Evolutionary conservation across 1,140 invertebrate genomes (phyloP), one percentile per base, ranked within the genome.

Genomic region (Nylanderia fulva): DNA sequence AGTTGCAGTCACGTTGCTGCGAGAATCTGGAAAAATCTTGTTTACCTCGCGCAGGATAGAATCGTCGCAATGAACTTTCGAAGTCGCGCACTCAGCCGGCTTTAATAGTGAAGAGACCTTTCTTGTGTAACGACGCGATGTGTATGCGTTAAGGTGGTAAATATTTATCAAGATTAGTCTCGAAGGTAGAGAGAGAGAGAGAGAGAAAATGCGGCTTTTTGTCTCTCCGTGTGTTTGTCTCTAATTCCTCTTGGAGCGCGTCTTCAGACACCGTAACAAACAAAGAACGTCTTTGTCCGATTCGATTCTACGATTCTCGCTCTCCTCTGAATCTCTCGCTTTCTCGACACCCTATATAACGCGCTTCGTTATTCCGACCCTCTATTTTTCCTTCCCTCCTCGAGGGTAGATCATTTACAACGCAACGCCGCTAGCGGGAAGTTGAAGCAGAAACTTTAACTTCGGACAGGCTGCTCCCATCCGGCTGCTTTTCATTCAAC

Each of bases 121-220:
- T 29, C 75, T 72, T 60, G 68, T 29, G 11, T 21, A 29, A 33
- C 39, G n/a, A 18, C 54, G 54, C 58, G 68, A 48, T 18, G n/a
- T 82, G 86, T 86, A 91, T 89, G 84, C 87, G 79, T 84, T 45
- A 61, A 80, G 87, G 60, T 88, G 85, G 86, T 93, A 93, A 93
- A 93, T 93, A 93, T 92, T 93, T 93, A 93, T 93, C 90, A 93
- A 93, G 88, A 91, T 93, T 89, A 87, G 84, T 76, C 91, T 83
- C 75, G 45, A 60, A 68, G 84, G 85, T 79, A 85, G 85, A 83
- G 75, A n/a, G n/a, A n/a, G n/a, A n/a, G n/a, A n/a, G n/a, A n/a
- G n/a, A n/a, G n/a, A n/a, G n/a, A n/a, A n/a, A n/a, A n/a, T 29
- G 68, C 63, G 72, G 83, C 52, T 63, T 69, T 77, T 64, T 71